Base-by-base conservation (phyloP, 2,113 vertebrate genomes). In the Spea bombifrons region DNA sequence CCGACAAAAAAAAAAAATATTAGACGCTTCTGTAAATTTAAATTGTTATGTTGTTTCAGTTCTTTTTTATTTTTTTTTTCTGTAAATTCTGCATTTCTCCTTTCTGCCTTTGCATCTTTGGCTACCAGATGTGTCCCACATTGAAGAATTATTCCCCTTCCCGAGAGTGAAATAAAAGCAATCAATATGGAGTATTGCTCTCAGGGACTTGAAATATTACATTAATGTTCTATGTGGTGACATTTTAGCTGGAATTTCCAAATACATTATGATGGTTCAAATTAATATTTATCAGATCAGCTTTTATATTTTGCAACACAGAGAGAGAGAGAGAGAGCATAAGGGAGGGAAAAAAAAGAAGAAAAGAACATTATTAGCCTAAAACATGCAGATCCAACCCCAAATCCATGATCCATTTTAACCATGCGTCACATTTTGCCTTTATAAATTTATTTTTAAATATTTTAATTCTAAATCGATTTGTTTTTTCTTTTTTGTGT, bases 161-260 rank as follows among this genome's bases (percentile, higher is more conserved):
- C 97, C 97, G 94, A 93, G 97, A 98, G 97, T 99, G 95, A 96
- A 98, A 99, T 99, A 99, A 99, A 98, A 96, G 97, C 96, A 99
- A 98, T 99, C 97, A 99, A 99, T 99, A 98, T 98, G 96, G 30
- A 98, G 95, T 95, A 97, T 97, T 97, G 97, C 97, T 97, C 96
- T 98, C 96, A 97, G 96, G 93, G 95, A 96, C 96, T 94, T 99
- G 97, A 98, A 97, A 98, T 98, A 99, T 99, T 98, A 97, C 97
- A 98, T 99, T 99, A 97, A 99, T 99, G 96, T 96, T 98, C 97
- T 96, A 98, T 97, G 97, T 98, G 97, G 96, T 99, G 97, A 99
- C 97, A 99, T 99, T 99, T 99, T 98, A 99, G 97, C 96, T 94
- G 94, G 96, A 96, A 97, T 97, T 99, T 97, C 97, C 96, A 97